Base-by-base conservation (phyloP, 1,140 invertebrate genomes). In the Hermetia illucens region DNA sequence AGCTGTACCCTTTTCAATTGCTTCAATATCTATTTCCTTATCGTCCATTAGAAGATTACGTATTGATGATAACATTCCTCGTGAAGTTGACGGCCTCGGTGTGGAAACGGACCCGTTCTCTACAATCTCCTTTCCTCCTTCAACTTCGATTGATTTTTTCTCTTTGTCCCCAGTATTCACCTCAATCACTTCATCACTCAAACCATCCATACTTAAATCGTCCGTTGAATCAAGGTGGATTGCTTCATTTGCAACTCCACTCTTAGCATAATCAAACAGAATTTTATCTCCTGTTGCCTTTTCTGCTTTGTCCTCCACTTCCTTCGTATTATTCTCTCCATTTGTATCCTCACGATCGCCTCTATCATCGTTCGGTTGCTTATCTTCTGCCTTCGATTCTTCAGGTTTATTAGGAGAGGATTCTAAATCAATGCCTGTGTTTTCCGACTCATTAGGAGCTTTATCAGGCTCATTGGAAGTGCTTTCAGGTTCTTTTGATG, bases 11-110 rank as follows among this genome's bases (percentile, higher is more conserved):
- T 17, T 47, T 50, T 3, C 16, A 27, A 37, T 24, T 32, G 39
- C 21, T 41, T 34, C 33, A 44, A 8, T n/a, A 8, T n/a, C 8
- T n/a, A 22, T 18, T 31, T n/a, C 22, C 40, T 10, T 2, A 40
- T 34, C 24, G 30, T 51, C 16, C 46, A 40, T 21, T 49, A 38
- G 10, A 34, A 42, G 3, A 48, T 6, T 34, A 51, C 51, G 33
- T 36, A 39, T 24, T 48, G n/a, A n/a, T n/a, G n/a, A n/a, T n/a
- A n/a, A n/a, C 24, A 8, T 8, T 8, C n/a, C n/a, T n/a, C n/a
- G 8, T 25, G 8, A n/a, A 8, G 8, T 8, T n/a, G 8, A 8
- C 24, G 8, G 8, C 24, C n/a, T 25, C 24, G 8, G 8, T n/a
- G n/a, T 25, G 8, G 8, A 8, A 8, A 25, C n/a, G 8, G n/a